Conservation (phyloP, 2,113 vertebrate genomes). For the Ictalurus furcatus region DNA sequence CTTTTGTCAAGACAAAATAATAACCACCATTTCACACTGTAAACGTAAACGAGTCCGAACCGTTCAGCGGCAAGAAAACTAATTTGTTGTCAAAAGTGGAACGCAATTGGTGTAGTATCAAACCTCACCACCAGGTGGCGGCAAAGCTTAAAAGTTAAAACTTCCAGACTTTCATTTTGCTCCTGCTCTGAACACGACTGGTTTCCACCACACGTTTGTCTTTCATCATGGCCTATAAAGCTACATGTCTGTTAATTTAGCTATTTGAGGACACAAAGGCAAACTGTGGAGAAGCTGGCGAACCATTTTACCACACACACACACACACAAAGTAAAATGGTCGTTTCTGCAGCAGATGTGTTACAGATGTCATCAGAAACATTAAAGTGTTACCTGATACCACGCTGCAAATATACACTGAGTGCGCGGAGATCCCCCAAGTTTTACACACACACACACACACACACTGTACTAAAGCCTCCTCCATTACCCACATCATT, state of each 20-base stretch:
- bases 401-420: neutral
- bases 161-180: neutral
- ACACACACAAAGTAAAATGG: neutral
- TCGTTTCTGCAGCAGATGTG: slow-evolving; percentile 5
- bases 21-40: neutral
- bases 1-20: neutral
- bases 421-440: slow-evolving; percentile 16
- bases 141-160: slow-evolving; percentile 1
- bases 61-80: neutral
- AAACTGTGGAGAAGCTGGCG: neutral
- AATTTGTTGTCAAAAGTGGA: too few relatives aligned
- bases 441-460: slow-evolving; percentile 1
- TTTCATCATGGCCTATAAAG: neutral
- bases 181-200: neutral
- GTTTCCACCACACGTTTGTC: neutral
- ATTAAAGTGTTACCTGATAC: slow-evolving; percentile 26
- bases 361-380: slow-evolving; percentile 11
- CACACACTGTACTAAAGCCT: slow-evolving; percentile 59
- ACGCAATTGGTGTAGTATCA: neutral
- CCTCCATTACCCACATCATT: slow-evolving; percentile 63
- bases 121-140: neutral
- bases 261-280: slow-evolving; percentile 3
- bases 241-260: slow-evolving; percentile 20
- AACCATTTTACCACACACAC: neutral
- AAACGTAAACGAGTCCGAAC: too few relatives aligned